phyloP scores from a whole-genome alignment of 1,140 invertebrate genomes.

The Thaumetopoea pityocampa region DNA sequence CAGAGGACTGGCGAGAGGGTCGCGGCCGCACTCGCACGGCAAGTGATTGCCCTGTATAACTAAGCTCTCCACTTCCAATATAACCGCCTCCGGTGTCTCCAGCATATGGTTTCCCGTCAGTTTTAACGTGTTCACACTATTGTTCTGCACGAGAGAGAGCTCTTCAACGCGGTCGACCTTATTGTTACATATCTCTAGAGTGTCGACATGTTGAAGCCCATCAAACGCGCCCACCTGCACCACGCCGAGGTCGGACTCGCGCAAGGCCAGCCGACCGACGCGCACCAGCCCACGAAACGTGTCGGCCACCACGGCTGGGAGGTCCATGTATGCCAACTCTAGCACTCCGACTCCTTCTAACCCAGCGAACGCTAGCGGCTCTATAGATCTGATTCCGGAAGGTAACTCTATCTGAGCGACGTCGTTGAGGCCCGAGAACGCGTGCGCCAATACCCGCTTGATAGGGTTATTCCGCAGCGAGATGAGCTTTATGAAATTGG shows the following conservation, averaged over 20 bases:
- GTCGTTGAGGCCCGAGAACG: slow-evolving; percentile 87
- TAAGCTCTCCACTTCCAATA: slow-evolving; percentile 81
- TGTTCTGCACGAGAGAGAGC: slow-evolving; percentile 80
- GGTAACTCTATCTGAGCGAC: slow-evolving; percentile 86
- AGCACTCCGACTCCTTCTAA: slow-evolving; percentile 85
- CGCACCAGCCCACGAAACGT: slow-evolving; percentile 87
- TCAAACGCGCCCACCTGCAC: slow-evolving; percentile 84
- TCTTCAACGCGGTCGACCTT: slow-evolving; percentile 89
- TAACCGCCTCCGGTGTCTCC: slow-evolving; percentile 80
- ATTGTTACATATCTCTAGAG: slow-evolving; percentile 86
- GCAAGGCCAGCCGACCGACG: slow-evolving; percentile 83
- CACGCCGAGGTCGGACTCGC: slow-evolving; percentile 87
- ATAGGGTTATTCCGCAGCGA: slow-evolving; percentile 87
- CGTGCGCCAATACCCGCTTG: slow-evolving; percentile 82
- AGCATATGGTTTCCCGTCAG: slow-evolving; percentile 89
- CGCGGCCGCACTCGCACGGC: slow-evolving; percentile 89
- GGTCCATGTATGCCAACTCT: slow-evolving; percentile 88
- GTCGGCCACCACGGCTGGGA: slow-evolving; percentile 80
- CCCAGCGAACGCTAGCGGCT: slow-evolving; percentile 87
- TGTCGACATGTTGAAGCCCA: slow-evolving; percentile 81
- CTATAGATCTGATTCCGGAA: slow-evolving; percentile 84
- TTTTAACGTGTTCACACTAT: slow-evolving; percentile 81
- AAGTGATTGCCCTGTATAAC: slow-evolving; percentile 86
- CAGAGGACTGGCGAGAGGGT: slow-evolving; percentile 83
- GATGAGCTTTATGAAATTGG: slow-evolving; percentile 85